phyloP scores from a whole-genome alignment of 30 jellyfish, hydroid and myxozoan species.

The Mastigias papua region DNA sequence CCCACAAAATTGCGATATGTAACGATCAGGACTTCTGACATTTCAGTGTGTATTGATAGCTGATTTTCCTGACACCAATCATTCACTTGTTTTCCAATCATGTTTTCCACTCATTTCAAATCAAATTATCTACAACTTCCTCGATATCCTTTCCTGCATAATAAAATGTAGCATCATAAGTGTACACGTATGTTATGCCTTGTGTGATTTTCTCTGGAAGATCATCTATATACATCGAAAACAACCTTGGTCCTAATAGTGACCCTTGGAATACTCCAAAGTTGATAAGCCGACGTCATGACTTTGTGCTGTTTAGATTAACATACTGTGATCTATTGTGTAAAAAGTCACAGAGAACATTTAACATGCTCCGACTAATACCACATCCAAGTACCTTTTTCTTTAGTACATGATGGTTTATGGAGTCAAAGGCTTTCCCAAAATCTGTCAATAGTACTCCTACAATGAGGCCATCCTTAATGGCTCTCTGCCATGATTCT shows the following conservation, averaged over 20 bases:
- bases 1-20: not conserved
- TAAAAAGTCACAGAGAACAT: no score
- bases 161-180: constrained; percentile 16
- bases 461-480: no score
- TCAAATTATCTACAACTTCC: constrained; percentile 28
- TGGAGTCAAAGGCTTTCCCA: no score
- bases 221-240: constrained; percentile 17
- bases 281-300: not conserved
- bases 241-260: constrained; percentile 4
- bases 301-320: no score
- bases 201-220: constrained; percentile 30
- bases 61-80: constrained; percentile 38
- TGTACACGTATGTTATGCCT: constrained; percentile 7
- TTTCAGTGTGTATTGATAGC: constrained; percentile 17
- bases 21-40: constrained; percentile 11
- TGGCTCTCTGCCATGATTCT: no score
- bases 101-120: no score
- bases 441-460: no score
- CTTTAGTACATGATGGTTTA: no score
- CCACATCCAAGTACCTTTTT: no score
- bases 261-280: not conserved
- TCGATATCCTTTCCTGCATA: constrained; percentile 1
- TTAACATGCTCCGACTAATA: no score
- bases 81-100: constrained; percentile 21
- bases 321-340: no score